Base-by-base conservation (phyloP, 2,113 vertebrate genomes). In the Callospermophilus lateralis region DNA sequence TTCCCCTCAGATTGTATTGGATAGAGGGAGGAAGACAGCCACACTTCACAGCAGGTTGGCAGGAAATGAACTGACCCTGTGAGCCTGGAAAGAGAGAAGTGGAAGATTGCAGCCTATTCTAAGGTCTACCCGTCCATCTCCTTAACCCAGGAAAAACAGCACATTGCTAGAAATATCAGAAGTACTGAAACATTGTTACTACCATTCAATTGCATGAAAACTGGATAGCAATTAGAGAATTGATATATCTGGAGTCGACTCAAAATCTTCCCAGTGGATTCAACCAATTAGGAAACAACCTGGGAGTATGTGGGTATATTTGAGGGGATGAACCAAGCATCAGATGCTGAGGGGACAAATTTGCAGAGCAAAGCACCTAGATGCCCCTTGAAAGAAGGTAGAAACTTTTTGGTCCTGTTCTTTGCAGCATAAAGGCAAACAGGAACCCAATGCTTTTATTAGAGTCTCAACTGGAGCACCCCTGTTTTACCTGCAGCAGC, bases 391-490 rank as follows among this genome's bases (percentile, higher is more conserved):
- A 26, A 76, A 16, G 79, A 48, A 84, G 45, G 16, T 11, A n/a
- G 39, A 30, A 81, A n/a, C 34, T 34, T 74, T 65, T 72, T 63
- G 26, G 39, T 83, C 19, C 13, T 45, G 34, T 74, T 65, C 19
- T 83, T 39, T 48, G 22, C 26, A 22, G 6, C 9, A 3, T 4
- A 37, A 55, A 32, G n/a, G 39, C 34, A 73, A 45, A 17, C 55
- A 48, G 37, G 87, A 89, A 51, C 58, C 67, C 9, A 67, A 24
- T 55, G 65, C 94, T 97, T 85, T 94, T 48, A 20, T 92, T 45
- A 76, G 95, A 89, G 83, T 92, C 92, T 79, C 61, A 61, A 94
- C 86, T 88, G 83, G 78, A 48, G 76, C 53, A 28, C 37, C 63
- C 93, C 88, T 37, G 12, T 65, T 85, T 85, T 90, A 92, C 93